phyloP scores from a whole-genome alignment of 2,888 invertebrate species.

The Crematogaster levior region DNA sequence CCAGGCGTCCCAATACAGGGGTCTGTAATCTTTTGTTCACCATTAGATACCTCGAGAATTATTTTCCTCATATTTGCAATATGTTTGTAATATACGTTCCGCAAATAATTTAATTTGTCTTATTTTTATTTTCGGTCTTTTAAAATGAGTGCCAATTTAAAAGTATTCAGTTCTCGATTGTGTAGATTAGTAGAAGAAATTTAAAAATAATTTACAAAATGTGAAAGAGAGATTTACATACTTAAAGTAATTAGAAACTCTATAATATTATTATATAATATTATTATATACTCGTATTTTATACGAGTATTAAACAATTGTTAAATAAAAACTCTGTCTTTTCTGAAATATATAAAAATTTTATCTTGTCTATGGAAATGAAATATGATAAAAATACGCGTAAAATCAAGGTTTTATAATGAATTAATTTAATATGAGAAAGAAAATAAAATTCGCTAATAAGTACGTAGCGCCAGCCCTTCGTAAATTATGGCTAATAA shows the following conservation, averaged over 20 bases:
- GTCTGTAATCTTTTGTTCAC: background rate
- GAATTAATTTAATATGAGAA: background rate
- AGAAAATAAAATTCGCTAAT: background rate
- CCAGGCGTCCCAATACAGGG: background rate
- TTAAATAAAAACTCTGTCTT: background rate
- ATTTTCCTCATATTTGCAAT: background rate
- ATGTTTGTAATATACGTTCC: background rate
- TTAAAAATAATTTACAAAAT: background rate
- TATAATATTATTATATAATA: background rate
- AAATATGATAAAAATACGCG: background rate
- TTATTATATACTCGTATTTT: too few relatives aligned
- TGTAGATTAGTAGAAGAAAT: background rate
- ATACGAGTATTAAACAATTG: background rate
- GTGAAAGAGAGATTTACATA: background rate
- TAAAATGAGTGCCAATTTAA: background rate
- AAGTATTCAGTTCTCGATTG: background rate
- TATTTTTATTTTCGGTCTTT: background rate
- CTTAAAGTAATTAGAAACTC: background rate
- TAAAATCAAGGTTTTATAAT: background rate
- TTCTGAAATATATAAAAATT: background rate
- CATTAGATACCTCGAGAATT: background rate
- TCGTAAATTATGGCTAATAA: constrained; percentile 29
- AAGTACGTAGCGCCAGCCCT: background rate
- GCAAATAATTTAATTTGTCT: background rate
- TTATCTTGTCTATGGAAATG: background rate